Conservation (phyloP, 2,888 invertebrate species). For the Xylota segnis region DNA sequence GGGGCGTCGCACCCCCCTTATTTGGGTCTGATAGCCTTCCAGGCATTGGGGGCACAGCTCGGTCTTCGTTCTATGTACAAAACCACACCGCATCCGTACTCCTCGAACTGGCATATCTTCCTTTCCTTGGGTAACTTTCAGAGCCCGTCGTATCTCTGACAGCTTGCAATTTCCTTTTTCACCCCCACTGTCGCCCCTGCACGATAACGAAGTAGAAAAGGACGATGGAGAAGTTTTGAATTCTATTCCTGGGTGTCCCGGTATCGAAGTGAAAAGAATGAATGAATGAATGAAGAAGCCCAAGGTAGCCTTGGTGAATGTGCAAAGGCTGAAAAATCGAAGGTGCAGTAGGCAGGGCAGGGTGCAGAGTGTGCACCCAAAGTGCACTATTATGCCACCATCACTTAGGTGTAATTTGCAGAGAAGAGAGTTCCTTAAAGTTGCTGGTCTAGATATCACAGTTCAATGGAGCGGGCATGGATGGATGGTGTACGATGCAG, state of each 20-base stretch:
- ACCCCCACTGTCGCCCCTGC: constrained; percentile 28
- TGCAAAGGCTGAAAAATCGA: constrained; percentile 28
- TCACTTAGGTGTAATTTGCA: constrained; percentile 52
- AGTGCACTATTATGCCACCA: constrained; percentile 43
- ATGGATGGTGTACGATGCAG: constrained; percentile 32
- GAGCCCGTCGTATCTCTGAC: constrained; percentile 77
- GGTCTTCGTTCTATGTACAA: constrained; percentile 1
- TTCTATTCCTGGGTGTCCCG: constrained; percentile 37
- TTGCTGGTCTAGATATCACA: constrained; percentile 53
- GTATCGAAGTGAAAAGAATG: constrained; percentile 50
- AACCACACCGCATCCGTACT: constrained; percentile 43
- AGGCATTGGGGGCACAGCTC: constrained; percentile 21
- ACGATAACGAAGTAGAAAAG: constrained; percentile 17
- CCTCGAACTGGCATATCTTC: constrained; percentile 63
- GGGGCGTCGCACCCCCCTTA: constrained; percentile 26
- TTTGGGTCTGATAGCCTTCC: constrained; percentile 29
- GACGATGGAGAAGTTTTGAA: constrained; percentile 49
- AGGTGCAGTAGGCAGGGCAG: constrained; percentile 11
- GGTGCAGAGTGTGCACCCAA: constrained; percentile 14
- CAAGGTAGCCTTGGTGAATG: constrained; percentile 12
- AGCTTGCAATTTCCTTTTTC: constrained; percentile 77
- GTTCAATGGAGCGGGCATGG: constrained; percentile 50
- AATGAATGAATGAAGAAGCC: constrained; percentile 46
- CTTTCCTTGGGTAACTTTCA: constrained; percentile 70
- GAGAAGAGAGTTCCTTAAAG: constrained; percentile 41